Base-by-base conservation (phyloP, 2,888 invertebrate genomes). In the Spisula solida region DNA sequence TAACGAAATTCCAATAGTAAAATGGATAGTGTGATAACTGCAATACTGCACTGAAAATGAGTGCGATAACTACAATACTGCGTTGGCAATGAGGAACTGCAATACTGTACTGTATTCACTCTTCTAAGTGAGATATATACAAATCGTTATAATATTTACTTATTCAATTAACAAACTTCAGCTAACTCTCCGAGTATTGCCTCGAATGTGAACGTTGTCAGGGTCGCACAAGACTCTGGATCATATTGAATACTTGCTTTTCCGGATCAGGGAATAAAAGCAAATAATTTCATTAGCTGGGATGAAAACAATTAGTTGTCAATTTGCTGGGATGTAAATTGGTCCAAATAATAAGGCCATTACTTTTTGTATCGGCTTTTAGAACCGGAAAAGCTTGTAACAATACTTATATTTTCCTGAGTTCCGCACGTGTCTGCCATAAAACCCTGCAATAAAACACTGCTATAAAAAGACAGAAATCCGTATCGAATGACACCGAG, bases 341-440 rank as follows among this genome's bases (percentile, higher is more conserved):
- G 60, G 60, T 66, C 25, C 25, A 66, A 66, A 66, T 66, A 6
- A 25, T 66, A 6, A 25, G n/a, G 60, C 25, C n/a, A 66, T 66
- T 12, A 25, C 41, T 5, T 66, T 25, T 66, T 66, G 25, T 66
- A 25, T 25, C 0, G 60, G 8, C 25, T 66, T 41, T 66, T 66
- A 66, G 60, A 66, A 66, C 4, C 60, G 60, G 60, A 66, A 25
- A 25, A 66, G 60, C 25, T 66, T 66, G 60, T 66, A 66, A 25
- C n/a, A 66, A 20, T 66, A 66, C 60, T 66, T 66, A 66, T 66
- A 66, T 25, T 25, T 66, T n/a, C 25, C 60, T 25, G 60, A 66
- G n/a, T 66, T 4, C n/a, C 60, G 25, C 60, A 66, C 60, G 60
- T 66, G 60, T 25, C 2, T 20, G 60, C 10, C 6, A 66, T 66